Percentiles rank a stretch among this genome's conserved stretches.
Conservation (phyloP, 2,113 vertebrate species). For the Solea solea region DNA sequence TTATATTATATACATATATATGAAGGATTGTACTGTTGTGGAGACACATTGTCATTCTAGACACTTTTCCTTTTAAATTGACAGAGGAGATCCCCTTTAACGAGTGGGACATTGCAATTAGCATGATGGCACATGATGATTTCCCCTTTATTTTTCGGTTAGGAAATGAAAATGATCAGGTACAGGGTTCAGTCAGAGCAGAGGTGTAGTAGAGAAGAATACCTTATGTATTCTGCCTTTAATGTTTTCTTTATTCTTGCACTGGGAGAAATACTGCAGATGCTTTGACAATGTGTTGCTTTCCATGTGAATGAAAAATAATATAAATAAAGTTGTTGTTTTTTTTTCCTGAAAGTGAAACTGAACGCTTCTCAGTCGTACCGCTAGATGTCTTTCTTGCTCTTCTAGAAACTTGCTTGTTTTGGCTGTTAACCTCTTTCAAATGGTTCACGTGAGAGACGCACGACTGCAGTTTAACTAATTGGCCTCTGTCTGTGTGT, state of each 20-base stretch:
- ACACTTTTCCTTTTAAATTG: not conserved
- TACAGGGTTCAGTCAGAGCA: conserved; percentile 8
- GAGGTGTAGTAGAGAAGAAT: not conserved
- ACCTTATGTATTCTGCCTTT: not conserved
- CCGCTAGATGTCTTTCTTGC: conserved; percentile 47
- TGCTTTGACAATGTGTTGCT: conserved; percentile 43
- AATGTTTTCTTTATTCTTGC: conserved; percentile 40
- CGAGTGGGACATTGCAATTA: not conserved
- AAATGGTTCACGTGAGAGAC: too few relatives aligned
- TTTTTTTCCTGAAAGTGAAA: conserved; percentile 20
- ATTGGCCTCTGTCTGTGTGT: too few relatives aligned
- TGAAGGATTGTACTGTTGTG: not conserved
- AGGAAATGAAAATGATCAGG: not conserved
- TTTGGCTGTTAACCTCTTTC: not conserved
- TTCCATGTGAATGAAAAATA: conserved; percentile 41
- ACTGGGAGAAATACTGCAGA: conserved; percentile 45
- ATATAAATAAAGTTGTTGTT: conserved; percentile 38
- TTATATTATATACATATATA: not conserved
- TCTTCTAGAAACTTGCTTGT: conserved; percentile 5
- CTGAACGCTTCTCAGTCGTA: not conserved
- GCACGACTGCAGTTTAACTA: not conserved
- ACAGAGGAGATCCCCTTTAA: too few relatives aligned
- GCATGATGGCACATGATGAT: not conserved
- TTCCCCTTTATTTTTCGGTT: not conserved
- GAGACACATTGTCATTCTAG: not conserved